Conservation (phyloP, 2,113 vertebrate genomes). For the Brachypteracias leptosomus region DNA sequence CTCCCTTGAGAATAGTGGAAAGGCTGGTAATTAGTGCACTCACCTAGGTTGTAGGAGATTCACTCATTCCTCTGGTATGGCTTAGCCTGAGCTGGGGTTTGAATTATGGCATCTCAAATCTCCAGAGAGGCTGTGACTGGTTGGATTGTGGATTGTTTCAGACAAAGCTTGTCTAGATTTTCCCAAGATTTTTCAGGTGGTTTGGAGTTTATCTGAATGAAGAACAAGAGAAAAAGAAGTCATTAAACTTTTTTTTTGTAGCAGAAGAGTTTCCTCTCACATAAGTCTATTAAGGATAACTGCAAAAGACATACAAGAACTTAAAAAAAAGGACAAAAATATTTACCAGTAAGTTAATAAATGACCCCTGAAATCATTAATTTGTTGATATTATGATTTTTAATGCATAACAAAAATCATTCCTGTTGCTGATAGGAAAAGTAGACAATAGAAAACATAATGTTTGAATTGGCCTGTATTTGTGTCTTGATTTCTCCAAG, state of each 20-base stretch:
- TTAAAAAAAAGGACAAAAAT: not conserved
- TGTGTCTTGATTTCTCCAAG: not conserved
- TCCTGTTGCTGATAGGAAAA: not conserved
- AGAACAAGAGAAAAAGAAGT: not conserved
- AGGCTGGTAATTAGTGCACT: not conserved
- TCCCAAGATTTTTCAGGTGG: not conserved
- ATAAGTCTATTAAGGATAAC: not conserved
- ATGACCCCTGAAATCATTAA: not conserved
- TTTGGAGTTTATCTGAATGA: not conserved
- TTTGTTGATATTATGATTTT: not conserved
- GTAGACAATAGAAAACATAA: not conserved
- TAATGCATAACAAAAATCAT: not conserved
- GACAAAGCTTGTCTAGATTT: not conserved
- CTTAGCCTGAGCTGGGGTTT: not conserved
- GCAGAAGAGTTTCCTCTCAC: not conserved
- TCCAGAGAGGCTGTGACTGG: not conserved
- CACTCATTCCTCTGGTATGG: not conserved
- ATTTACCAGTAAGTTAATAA: not conserved
- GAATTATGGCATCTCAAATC: not conserved
- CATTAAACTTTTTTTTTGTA: not conserved
- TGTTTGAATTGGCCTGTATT: not conserved
- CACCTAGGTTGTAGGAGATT: not conserved
- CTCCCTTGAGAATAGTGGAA: conserved; percentile 14
- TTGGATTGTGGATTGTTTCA: not conserved
- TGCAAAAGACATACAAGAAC: not conserved